These are phyloP conservation scores for Serripes groenlandicus DNA, from an alignment of 2,888 invertebrate species.

Conservation along the genomic window DNA sequence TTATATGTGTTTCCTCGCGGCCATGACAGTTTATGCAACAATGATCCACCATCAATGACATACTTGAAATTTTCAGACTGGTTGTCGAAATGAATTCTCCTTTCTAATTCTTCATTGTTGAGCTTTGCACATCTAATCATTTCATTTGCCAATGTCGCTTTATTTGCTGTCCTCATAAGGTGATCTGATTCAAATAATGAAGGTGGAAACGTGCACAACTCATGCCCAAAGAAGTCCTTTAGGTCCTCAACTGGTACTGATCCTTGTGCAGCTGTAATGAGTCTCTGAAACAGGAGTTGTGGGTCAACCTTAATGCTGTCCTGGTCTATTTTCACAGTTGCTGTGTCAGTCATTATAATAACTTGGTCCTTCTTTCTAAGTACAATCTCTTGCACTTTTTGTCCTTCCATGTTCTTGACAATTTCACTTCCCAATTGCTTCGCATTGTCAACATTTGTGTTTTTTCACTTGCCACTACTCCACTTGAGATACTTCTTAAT, in stretches of 20 bases:
- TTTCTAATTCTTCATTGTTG: no score
- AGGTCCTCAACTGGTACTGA: conserved; percentile 13
- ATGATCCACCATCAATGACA: conserved; percentile 62
- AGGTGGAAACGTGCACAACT: conserved; percentile 40
- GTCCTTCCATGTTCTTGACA: conserved; percentile 9
- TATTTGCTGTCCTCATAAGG: neutral
- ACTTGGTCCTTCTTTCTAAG: conserved; percentile 51
- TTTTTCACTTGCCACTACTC: neutral
- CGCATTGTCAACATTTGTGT: conserved; percentile 17
- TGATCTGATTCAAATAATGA: conserved; percentile 56
- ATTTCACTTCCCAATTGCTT: conserved; percentile 14
- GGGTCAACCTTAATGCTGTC: conserved; percentile 27
- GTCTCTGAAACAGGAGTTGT: conserved; percentile 30
- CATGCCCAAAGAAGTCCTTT: conserved; percentile 22
- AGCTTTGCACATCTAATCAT: no score
- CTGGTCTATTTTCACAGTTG: neutral
- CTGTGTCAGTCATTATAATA: conserved; percentile 23
- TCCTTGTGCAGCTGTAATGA: conserved; percentile 23
- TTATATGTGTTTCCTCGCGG: conserved; percentile 38
- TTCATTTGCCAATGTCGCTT: no score
- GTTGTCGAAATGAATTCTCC: no score
- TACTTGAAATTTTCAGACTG: conserved; percentile 28
- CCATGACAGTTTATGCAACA: conserved; percentile 57
- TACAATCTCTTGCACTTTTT: conserved; percentile 27
- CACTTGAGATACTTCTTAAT: conserved; percentile 16